phyloP scores from a whole-genome alignment of 2,888 invertebrate genomes.

The Xestia c-nigrum region DNA sequence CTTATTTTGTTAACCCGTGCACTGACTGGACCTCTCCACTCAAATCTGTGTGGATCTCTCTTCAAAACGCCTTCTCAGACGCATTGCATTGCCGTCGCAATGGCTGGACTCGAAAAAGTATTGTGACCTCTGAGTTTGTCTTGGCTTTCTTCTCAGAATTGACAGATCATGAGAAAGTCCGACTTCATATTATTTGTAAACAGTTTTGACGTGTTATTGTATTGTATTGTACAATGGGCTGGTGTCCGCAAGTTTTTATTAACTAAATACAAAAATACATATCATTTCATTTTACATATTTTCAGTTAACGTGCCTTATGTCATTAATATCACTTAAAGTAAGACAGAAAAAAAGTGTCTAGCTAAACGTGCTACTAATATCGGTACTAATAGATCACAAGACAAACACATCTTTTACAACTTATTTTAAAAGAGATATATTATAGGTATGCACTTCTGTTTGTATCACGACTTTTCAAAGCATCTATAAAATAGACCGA shows the following conservation, averaged over 20 bases:
- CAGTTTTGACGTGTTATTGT: not conserved
- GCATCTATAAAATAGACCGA: conserved; percentile 73
- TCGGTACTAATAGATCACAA: conserved; percentile 39
- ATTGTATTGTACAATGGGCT: too few relatives aligned
- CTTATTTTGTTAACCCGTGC: not conserved
- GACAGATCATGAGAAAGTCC: too few relatives aligned
- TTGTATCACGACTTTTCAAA: conserved; percentile 65
- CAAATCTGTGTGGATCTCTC: not conserved
- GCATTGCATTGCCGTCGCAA: not conserved
- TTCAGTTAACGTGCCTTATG: not conserved
- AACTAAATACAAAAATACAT: not conserved
- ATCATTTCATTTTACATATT: not conserved
- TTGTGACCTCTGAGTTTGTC: not conserved
- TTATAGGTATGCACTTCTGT: conserved; percentile 44
- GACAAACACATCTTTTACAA: conserved; percentile 20
- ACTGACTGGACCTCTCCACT: not conserved
- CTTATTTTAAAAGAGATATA: conserved; percentile 27
- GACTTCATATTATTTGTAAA: not conserved
- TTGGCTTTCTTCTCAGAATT: not conserved
- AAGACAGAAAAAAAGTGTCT: not conserved
- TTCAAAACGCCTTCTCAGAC: not conserved
- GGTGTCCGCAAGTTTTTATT: not conserved
- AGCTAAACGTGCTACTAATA: conserved; percentile 21
- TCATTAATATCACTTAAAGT: conserved; percentile 5
- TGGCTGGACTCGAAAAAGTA: not conserved